Conservation (phyloP, 1,140 invertebrate species). For the Idris sp. region DNA sequence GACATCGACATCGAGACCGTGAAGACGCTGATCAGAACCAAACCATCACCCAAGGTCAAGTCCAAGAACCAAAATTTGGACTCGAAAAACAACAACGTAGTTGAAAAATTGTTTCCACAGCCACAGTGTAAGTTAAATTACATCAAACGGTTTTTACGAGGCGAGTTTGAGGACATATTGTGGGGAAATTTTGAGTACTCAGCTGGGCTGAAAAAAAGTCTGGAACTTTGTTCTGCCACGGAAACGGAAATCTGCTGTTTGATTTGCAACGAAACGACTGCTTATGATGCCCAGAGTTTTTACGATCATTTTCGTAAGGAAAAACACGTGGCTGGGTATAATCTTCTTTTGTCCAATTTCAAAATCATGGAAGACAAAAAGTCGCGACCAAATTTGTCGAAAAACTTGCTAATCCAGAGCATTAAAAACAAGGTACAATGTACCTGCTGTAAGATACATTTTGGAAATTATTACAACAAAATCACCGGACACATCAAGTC, state of each 20-base stretch:
- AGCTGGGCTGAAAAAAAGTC: background rate
- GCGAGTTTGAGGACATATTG: constrained; percentile 8
- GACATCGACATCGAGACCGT: constrained; percentile 29
- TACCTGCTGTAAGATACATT: constrained; percentile 8
- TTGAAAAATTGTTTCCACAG: constrained; percentile 18
- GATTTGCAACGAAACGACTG: constrained; percentile 22
- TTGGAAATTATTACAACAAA: constrained; percentile 26
- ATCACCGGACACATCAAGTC: constrained; percentile 21
- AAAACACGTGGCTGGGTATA: constrained; percentile 17
- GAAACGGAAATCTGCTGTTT: constrained; percentile 21
- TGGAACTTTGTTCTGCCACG: constrained; percentile 17
- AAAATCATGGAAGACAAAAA: background rate
- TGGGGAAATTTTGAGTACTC: background rate
- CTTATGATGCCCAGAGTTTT: constrained; percentile 18
- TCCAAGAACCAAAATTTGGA: no score
- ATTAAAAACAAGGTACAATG: constrained; percentile 24
- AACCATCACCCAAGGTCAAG: background rate
- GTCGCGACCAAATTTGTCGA: constrained; percentile 6
- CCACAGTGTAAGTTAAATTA: constrained; percentile 19
- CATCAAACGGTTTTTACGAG: constrained; percentile 23
- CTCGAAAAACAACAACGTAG: no score
- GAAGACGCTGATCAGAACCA: constrained; percentile 5
- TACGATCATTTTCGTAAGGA: constrained; percentile 43
- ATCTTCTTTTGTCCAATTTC: background rate
- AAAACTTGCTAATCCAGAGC: background rate